Evolutionary conservation across 1,140 invertebrate species (phyloP).

Genomic region (Thalassaphorura encarpata): DNA sequence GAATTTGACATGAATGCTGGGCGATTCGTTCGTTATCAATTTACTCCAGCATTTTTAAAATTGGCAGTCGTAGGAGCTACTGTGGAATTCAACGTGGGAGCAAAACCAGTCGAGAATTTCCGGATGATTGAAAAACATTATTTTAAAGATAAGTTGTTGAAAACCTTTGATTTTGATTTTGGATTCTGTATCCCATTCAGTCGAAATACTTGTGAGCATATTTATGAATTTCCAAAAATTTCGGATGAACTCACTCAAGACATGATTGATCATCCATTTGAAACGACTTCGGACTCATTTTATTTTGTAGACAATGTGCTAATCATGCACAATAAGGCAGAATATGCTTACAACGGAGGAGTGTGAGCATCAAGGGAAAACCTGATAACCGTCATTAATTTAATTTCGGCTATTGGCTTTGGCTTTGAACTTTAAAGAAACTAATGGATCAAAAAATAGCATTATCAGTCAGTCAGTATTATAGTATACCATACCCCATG

Average conservation of each 20-base stretch:
- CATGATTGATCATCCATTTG: conserved; percentile 92
- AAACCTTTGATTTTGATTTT: conserved; percentile 99
- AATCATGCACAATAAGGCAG: conserved; percentile 99
- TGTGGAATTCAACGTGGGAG: conserved; percentile 92
- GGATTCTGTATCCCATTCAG: conserved; percentile 98
- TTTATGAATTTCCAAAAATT: conserved; percentile 94
- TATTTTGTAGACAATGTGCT: conserved; percentile 95
- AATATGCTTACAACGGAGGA: conserved; percentile 84
- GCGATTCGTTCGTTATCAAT: conserved; percentile 89
- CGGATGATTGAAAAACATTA: conserved; percentile 98
- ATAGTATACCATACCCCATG: too few relatives aligned
- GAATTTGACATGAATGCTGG: conserved; percentile 60
- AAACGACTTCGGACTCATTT: conserved; percentile 95
- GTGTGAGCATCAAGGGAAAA: too few relatives aligned
- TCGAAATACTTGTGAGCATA: conserved; percentile 95
- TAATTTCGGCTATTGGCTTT: not conserved
- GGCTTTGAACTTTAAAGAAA: too few relatives aligned
- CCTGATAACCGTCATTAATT: not conserved
- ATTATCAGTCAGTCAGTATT: too few relatives aligned
- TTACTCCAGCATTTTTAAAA: conserved; percentile 86
- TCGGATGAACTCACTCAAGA: conserved; percentile 81
- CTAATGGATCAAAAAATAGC: not conserved
- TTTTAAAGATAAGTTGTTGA: conserved; percentile 84
- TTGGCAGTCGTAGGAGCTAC: conserved; percentile 91
- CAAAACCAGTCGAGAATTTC: conserved; percentile 85